Conservation (phyloP, 2,888 invertebrate species). For the Notodonta dromedarius region DNA sequence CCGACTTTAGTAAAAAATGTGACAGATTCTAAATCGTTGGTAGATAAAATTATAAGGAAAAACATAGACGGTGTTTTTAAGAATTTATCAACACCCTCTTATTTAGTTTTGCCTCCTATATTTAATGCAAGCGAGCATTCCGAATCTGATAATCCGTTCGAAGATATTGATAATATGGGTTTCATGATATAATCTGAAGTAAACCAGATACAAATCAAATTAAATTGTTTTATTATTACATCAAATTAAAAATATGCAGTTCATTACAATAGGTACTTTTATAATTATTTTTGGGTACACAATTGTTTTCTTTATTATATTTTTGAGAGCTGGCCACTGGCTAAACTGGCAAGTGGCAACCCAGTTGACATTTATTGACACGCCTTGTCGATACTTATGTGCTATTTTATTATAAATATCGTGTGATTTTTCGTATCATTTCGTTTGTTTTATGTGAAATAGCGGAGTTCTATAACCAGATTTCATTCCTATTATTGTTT, state of each 20-base stretch:
- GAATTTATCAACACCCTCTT: neutral
- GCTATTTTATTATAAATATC: slow-evolving; percentile 16
- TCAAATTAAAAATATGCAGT: neutral
- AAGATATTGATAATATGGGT: slow-evolving; percentile 1
- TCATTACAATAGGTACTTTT: too few relatives aligned
- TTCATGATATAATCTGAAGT: neutral
- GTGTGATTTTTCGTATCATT: slow-evolving; percentile 21
- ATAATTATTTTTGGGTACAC: too few relatives aligned
- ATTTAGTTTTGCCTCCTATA: neutral
- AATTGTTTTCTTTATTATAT: neutral
- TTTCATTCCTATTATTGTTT: slow-evolving; percentile 7
- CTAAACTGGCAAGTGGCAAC: neutral
- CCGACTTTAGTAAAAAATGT: neutral
- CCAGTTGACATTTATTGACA: slow-evolving; percentile 34
- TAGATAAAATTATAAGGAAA: neutral
- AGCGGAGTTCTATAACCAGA: slow-evolving; percentile 14
- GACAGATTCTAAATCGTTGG: neutral
- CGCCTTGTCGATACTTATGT: slow-evolving; percentile 23
- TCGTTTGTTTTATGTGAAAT: slow-evolving; percentile 23
- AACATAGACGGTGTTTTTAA: neutral
- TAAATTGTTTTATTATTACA: neutral
- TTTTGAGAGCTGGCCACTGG: slow-evolving; percentile 11
- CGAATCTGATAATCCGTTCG: neutral
- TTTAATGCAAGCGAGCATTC: neutral
- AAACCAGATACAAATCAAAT: neutral